Base-by-base conservation (phyloP, 1,140 invertebrate genomes). In the Palaemon carinicauda region DNA sequence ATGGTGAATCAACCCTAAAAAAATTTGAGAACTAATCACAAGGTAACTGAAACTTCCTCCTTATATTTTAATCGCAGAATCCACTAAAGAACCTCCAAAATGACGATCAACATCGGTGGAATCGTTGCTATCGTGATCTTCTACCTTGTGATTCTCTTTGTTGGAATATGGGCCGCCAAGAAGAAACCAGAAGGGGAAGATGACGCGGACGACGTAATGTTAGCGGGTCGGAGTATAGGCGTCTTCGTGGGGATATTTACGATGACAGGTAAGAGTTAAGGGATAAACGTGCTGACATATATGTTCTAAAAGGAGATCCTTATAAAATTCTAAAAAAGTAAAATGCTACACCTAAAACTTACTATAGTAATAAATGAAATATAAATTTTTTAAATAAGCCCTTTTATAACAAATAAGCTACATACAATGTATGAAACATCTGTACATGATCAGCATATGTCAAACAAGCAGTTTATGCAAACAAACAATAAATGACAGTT, bases 161-260 rank as follows among this genome's bases (percentile, higher is more conserved):
- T 96, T 27, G 95, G 95, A n/a, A 93, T 96, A 87, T 96, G 95
- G 95, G 95, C 95, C 5, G 94, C 94, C 31, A 91, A 93, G 56
- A 94, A 94, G 89, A 94, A 94, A 90, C 92, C 93, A 53, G 90
- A 90, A 69, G 93, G 92, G 84, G 92, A 93, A 89, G 89, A 91
- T 54, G 92, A 93, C n/a, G 93, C 92, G 31, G 94, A 94, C 88
- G 94, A 95, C 87, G 93, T 96, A 82, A 95, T 96, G 93, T 90
- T 96, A 81, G 95, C 95, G n/a, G 95, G 95, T 54, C 91, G 95
- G 80, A 94, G 94, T 90, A 94, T 96, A 88, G 95, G 95, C 3
- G 91, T 95, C n/a, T 91, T 95, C 82, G 94, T 96, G n/a, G 95
- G 95, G 15, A 93, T 95, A 82, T 95, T 95, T 90, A 96, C 95